Conservation (phyloP, 2,113 vertebrate species). For the Cottus gobio region DNA sequence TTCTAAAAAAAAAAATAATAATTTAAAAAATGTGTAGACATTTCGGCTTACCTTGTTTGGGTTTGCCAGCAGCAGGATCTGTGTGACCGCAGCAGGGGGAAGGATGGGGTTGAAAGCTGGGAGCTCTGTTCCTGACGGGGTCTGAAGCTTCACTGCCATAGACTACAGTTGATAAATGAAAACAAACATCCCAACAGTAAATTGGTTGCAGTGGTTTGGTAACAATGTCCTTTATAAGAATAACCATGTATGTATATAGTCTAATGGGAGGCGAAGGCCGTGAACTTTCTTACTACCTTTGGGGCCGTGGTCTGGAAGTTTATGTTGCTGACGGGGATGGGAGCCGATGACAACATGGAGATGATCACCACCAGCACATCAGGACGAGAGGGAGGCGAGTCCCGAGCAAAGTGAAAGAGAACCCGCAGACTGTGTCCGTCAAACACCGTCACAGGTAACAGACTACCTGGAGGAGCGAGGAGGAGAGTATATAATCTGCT, state of each 20-base stretch:
- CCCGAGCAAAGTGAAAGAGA: conserved; percentile 94
- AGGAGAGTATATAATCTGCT: neutral
- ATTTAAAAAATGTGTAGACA: neutral
- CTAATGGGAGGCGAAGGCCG: neutral
- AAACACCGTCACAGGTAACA: conserved; percentile 95
- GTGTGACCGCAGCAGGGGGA: conserved; percentile 95
- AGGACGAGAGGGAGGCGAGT: conserved; percentile 87
- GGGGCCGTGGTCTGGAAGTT: conserved; percentile 92
- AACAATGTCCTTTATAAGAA: neutral
- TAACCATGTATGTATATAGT: neutral
- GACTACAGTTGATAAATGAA: conserved; percentile 77
- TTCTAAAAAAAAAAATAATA: neutral
- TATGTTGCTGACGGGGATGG: conserved; percentile 91
- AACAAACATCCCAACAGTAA: neutral
- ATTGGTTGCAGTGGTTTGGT: neutral
- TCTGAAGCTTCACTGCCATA: conserved; percentile 97
- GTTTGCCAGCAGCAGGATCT: conserved; percentile 96
- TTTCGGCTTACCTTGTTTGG: conserved; percentile 88
- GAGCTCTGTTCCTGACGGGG: conserved; percentile 92
- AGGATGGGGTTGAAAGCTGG: conserved; percentile 95
- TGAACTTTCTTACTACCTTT: conserved; percentile 84
- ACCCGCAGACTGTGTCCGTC: conserved; percentile 95
- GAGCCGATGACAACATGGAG: conserved; percentile 96
- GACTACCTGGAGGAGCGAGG: conserved; percentile 85
- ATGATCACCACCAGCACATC: conserved; percentile 97